These are phyloP conservation scores for Tetropium fuscum DNA, from an alignment of 2,888 invertebrate species.

Conservation along the genomic window DNA sequence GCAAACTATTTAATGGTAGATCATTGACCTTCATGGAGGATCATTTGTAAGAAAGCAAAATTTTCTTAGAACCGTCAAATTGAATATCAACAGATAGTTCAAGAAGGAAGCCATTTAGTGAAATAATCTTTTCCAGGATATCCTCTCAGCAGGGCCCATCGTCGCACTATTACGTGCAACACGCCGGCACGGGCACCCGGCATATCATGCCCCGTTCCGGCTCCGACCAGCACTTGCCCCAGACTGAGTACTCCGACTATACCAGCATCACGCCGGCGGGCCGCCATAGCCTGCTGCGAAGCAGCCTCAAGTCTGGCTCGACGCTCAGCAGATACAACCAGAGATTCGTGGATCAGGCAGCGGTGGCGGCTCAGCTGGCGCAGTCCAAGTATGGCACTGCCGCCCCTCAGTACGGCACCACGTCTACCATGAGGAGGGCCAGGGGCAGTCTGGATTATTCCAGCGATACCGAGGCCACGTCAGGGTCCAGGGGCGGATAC, in stretches of 20 bases:
- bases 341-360: constrained; percentile 69
- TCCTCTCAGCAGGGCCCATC: constrained; percentile 67
- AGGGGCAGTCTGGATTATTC: constrained; percentile 89
- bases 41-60: too few species aligned
- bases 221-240: constrained; percentile 90
- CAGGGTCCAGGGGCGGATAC: constrained; percentile 81
- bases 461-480: constrained; percentile 95
- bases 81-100: too few species aligned
- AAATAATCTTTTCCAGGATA: constrained; percentile 57
- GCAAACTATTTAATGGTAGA: too few species aligned
- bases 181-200: constrained; percentile 65
- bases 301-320: constrained; percentile 80
- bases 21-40: too few species aligned
- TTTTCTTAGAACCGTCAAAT: too few species aligned
- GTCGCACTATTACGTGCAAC: constrained; percentile 68
- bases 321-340: constrained; percentile 62
- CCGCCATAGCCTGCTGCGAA: constrained; percentile 83
- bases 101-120: too few species aligned
- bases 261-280: constrained; percentile 77
- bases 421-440: constrained; percentile 77
- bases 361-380: constrained; percentile 66
- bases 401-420: constrained; percentile 61
- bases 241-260: constrained; percentile 89
- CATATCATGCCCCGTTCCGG: constrained; percentile 85
- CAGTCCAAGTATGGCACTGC: constrained; percentile 64